A percentile compares a stretch with the other conserved stretches of the same genome.
Conservation (phyloP, 2,888 invertebrate species). For the Barypeithes pellucidus region DNA sequence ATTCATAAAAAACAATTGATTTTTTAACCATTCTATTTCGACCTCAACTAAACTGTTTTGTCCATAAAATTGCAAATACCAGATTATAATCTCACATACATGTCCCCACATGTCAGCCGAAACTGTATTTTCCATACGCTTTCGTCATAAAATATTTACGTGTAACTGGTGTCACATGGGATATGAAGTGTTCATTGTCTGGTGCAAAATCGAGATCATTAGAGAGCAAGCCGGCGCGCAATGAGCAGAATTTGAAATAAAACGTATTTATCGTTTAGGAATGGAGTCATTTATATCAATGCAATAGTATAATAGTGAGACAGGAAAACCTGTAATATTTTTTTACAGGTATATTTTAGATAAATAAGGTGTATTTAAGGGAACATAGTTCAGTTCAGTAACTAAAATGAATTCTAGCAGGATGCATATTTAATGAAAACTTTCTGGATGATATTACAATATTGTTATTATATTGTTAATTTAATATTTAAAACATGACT, state of each 20-base stretch:
- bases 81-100: constrained; percentile 12
- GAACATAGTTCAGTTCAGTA: too few species aligned
- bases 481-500: too few species aligned
- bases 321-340: too few species aligned
- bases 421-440: too few species aligned
- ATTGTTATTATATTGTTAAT: too few species aligned
- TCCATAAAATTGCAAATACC: neutral
- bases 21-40: too few species aligned
- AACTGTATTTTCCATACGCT: constrained; percentile 8
- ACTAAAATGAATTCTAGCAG: too few species aligned
- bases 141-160: constrained; percentile 29
- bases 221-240: constrained; percentile 2
- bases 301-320: too few species aligned
- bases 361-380: neutral
- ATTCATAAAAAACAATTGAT: too few species aligned
- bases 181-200: constrained; percentile 29
- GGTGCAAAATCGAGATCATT: constrained; percentile 9
- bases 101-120: neutral
- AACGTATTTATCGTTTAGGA: constrained; percentile 20
- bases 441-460: too few species aligned
- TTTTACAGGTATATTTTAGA: too few species aligned
- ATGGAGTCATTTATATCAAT: constrained; percentile 4
- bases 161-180: constrained; percentile 24
- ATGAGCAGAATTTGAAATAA: constrained; percentile 19
- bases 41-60: neutral